A percentile compares a stretch with the other conserved stretches of the same genome.
phyloP scores from a whole-genome alignment of 1,140 invertebrate species.

The Diprion similis region DNA sequence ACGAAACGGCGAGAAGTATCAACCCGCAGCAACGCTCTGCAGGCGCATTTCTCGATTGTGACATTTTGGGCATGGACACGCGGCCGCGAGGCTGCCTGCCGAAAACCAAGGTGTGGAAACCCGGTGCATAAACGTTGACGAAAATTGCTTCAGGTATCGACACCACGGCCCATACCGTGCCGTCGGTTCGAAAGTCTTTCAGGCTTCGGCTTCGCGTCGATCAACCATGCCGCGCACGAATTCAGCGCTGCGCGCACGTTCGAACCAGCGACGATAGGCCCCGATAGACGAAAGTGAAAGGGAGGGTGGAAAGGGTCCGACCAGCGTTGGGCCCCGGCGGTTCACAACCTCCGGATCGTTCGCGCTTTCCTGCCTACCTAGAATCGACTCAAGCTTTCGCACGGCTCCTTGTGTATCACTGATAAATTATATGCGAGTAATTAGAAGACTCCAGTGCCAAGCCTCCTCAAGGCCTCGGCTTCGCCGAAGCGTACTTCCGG shows the following conservation, averaged over 20 bases:
- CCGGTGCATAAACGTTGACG: too few relatives aligned
- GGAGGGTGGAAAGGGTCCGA: constrained; percentile 55
- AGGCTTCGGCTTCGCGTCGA: neutral
- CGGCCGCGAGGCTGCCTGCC: neutral
- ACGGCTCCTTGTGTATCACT: neutral
- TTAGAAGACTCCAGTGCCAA: neutral
- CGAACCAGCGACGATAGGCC: constrained; percentile 16
- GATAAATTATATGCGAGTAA: constrained; percentile 4
- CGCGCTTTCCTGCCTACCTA: neutral
- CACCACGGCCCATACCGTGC: too few relatives aligned
- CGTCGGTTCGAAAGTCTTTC: too few relatives aligned
- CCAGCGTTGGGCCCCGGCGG: constrained; percentile 28
- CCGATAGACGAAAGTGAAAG: constrained; percentile 56
- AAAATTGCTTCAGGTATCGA: too few relatives aligned
- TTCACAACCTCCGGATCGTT: constrained; percentile 47
- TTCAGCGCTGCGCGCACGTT: constrained; percentile 27
- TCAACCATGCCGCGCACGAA: constrained; percentile 3
- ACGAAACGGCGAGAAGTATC: too few relatives aligned
- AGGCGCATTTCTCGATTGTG: too few relatives aligned
- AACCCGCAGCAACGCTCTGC: too few relatives aligned
- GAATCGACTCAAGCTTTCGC: too few relatives aligned
- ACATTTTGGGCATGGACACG: neutral
- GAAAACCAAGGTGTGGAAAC: neutral
- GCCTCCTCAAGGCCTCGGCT: constrained; percentile 13
- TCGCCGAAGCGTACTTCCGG: constrained; percentile 15